Conservation (phyloP, 2,797 vertebrate genomes). For the Perodicticus potto region DNA sequence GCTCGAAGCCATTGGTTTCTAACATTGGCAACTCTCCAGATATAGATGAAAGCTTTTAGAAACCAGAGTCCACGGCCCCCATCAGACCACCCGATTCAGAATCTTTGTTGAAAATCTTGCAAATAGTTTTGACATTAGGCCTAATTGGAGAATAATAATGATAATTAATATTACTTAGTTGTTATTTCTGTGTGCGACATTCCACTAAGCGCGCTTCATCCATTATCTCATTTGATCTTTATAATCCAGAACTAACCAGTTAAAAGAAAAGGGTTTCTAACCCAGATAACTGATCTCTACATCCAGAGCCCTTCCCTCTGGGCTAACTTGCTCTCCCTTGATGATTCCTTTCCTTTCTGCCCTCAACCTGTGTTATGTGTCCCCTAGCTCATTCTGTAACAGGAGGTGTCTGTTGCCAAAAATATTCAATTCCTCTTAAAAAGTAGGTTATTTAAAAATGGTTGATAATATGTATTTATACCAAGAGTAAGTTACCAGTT, state of each 20-base stretch:
- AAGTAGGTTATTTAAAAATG: slow-evolving; percentile 40
- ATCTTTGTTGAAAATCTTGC: neutral
- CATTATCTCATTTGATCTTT: neutral
- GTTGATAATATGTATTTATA: slow-evolving; percentile 20
- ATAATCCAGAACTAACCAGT: neutral
- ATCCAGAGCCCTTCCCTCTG: neutral
- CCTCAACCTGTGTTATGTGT: neutral
- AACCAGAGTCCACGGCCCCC: neutral
- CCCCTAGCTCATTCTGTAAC: neutral
- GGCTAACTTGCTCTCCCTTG: neutral
- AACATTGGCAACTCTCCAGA: neutral
- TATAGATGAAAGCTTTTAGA: neutral
- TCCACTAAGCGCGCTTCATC: neutral
- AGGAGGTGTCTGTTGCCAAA: neutral
- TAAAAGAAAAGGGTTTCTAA: neutral
- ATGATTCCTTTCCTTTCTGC: neutral
- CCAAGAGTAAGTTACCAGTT: neutral
- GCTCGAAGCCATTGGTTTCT: neutral
- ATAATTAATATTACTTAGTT: neutral
- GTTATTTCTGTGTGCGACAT: neutral
- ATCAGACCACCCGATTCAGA: neutral
- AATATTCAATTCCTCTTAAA: neutral
- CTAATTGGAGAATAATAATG: neutral
- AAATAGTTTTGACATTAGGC: neutral
- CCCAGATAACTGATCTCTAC: neutral